Evolutionary conservation across 2,113 vertebrate species (phyloP).

Genomic region (Xiphophorus hellerii): DNA sequence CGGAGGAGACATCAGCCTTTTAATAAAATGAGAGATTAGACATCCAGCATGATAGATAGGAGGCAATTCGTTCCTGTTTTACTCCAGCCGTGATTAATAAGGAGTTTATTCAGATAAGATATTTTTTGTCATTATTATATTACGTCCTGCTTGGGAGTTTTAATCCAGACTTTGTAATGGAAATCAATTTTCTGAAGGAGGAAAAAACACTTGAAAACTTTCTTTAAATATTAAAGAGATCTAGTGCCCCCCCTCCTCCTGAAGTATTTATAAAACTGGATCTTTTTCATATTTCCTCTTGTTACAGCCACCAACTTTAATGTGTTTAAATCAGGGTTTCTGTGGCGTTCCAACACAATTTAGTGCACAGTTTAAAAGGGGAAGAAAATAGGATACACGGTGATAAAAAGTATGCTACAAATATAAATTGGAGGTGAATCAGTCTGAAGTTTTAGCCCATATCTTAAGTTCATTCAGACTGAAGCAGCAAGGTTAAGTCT

Average conservation of each 20-base stretch:
- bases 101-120: constrained; percentile 30
- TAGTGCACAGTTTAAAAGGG: too few species aligned
- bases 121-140: constrained; percentile 26
- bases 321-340: too few species aligned
- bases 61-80: constrained; percentile 39
- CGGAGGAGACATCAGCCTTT: constrained; percentile 44
- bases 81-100: constrained; percentile 35
- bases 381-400: too few species aligned
- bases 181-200: constrained; percentile 9
- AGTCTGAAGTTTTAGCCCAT: too few species aligned
- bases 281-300: background rate
- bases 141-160: constrained; percentile 10
- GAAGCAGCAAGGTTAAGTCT: too few species aligned
- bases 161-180: constrained; percentile 4
- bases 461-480: background rate
- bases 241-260: background rate
- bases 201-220: constrained; percentile 1
- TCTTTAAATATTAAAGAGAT: background rate
- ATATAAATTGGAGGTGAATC: background rate
- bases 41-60: constrained; percentile 50
- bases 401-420: background rate
- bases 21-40: constrained; percentile 56
- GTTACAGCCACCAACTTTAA: background rate
- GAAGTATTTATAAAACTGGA: background rate
- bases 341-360: too few species aligned